Percentiles rank a stretch among this genome's conserved stretches.
Conservation (phyloP, 1,140 invertebrate species). For the Sinonovacula constricta region DNA sequence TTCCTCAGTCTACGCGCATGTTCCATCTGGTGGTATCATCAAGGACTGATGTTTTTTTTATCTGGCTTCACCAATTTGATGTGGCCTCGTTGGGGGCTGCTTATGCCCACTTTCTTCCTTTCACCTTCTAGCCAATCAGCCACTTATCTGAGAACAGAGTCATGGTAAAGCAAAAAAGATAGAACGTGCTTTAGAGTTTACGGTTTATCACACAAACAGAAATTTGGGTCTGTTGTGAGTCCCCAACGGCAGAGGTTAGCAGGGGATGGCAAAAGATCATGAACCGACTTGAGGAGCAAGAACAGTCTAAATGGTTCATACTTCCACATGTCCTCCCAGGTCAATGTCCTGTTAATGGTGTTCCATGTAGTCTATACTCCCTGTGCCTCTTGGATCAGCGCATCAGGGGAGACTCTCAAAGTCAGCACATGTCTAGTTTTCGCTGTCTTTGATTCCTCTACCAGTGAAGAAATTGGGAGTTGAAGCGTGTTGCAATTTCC, state of each 20-base stretch:
- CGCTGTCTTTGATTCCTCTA: slow-evolving; percentile 11
- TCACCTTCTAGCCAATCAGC: too few relatives aligned
- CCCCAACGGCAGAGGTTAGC: too few relatives aligned
- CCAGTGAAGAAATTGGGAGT: slow-evolving; percentile 7
- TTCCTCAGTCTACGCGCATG: too few relatives aligned
- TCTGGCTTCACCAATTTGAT: too few relatives aligned
- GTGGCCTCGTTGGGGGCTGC: too few relatives aligned
- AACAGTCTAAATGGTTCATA: slow-evolving; percentile 25
- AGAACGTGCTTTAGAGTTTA: slow-evolving; percentile 30
- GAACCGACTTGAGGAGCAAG: slow-evolving; percentile 30
- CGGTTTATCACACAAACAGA: slow-evolving; percentile 11
- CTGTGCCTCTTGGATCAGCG: background rate
- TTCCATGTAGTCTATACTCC: slow-evolving; percentile 40
- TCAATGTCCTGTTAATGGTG: slow-evolving; percentile 24
- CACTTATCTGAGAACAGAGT: too few relatives aligned
- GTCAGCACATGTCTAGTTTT: background rate
- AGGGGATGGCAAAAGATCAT: slow-evolving; percentile 26
- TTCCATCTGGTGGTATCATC: too few relatives aligned
- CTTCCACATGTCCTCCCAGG: slow-evolving; percentile 38
- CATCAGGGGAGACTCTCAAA: slow-evolving; percentile 5
- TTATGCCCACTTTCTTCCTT: too few relatives aligned
- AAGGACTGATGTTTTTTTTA: too few relatives aligned
- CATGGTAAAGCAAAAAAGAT: too few relatives aligned
- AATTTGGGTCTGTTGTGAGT: slow-evolving; percentile 16
- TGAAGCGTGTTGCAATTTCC: background rate